Evolutionary conservation across 2,113 vertebrate species (phyloP), one percentile per base, ranked within the genome.

Genomic region (Hymenochirus boettgeri): DNA sequence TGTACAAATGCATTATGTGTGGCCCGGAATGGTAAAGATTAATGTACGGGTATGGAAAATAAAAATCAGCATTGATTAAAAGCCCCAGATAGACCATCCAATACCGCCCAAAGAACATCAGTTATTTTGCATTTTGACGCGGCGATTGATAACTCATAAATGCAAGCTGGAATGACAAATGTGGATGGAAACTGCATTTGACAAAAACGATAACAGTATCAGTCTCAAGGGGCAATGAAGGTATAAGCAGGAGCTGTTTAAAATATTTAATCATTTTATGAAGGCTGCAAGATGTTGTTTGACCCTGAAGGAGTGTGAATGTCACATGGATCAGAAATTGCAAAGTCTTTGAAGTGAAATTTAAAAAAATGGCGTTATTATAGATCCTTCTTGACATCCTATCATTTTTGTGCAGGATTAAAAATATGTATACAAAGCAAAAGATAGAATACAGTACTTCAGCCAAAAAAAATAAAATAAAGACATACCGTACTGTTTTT

Each of bases 231-330:
- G 90, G 87, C 87, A 72, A 85, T 85, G 86, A 90, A 92, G 88
- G 90, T 92, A 91, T 89, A 90, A 90, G 92, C 88, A 91, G 90
- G 86, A 92, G 89, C 94, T 95, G 93, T 93, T 97, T 96, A 97
- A 97, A 98, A 98, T 97, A 97, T 98, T 97, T 97, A 97, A 97
- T 97, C 94, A 97, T 97, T 94, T 94, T 95, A 94, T 90, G 87
- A 91, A 95, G 91, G 90, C 91, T 90, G 90, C 82, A 92, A 94
- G 92, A 94, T 93, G 93, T 89, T 92, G 91, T 94, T 93, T 97
- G 96, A 98, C 96, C 96, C 95, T 95, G 94, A 92, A 97, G 92
- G 92, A 94, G 91, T 87, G 88, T 93, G 93, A 97, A 97, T 97
- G 95, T 96, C 96, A 95, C 88, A 88, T 88, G 87, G 91, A 91